phyloP scores from a whole-genome alignment of 2,113 vertebrate species.

The Stegastes partitus region DNA sequence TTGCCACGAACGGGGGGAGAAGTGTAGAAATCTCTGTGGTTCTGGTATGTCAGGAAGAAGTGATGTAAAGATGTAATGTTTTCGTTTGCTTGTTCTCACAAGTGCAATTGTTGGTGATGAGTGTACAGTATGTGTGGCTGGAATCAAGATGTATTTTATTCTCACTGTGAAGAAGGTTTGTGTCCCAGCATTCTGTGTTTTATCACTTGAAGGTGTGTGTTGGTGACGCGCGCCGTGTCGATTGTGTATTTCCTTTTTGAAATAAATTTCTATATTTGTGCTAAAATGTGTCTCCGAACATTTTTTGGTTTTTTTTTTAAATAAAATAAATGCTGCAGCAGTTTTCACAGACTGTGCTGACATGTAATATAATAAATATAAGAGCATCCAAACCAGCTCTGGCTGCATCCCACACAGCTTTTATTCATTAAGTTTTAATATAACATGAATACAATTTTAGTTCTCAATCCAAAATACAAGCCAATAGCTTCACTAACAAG shows the following conservation, averaged over 20 bases:
- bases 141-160: conserved; percentile 15
- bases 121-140: conserved; percentile 56
- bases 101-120: conserved; percentile 57
- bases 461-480: too few relatives aligned
- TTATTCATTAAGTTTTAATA: too few relatives aligned
- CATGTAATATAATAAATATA: too few relatives aligned
- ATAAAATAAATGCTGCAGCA: too few relatives aligned
- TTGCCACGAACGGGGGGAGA: not conserved
- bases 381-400: too few relatives aligned
- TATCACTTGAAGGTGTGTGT: conserved; percentile 67
- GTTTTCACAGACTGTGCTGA: too few relatives aligned
- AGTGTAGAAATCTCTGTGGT: conserved; percentile 31
- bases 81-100: conserved; percentile 32
- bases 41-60: conserved; percentile 29
- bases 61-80: conserved; percentile 40
- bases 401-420: too few relatives aligned
- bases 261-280: conserved; percentile 78
- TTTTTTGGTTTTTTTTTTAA: not conserved
- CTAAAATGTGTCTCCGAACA: conserved; percentile 31
- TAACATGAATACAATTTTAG: too few relatives aligned
- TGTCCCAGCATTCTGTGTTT: conserved; percentile 25
- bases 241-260: conserved; percentile 49
- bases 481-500: too few relatives aligned
- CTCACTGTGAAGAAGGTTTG: conserved; percentile 33
- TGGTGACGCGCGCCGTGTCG: not conserved